Conservation (phyloP, 2,797 vertebrate species). For the Kryptolebias ocellatus region DNA sequence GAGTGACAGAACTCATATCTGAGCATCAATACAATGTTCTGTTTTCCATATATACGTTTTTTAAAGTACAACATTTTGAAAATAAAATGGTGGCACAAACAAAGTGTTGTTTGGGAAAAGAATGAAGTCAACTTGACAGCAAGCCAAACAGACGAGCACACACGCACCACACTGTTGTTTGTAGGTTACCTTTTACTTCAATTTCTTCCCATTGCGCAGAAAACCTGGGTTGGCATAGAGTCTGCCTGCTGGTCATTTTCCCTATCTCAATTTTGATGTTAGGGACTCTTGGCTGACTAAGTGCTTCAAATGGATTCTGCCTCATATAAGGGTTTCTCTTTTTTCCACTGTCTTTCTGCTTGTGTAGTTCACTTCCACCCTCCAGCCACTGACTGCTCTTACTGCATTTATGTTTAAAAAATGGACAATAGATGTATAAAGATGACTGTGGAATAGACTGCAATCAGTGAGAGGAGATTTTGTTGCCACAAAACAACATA, state of each 20-base stretch:
- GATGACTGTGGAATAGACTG: conserved; percentile 19
- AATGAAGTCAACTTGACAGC: conserved; percentile 39
- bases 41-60: not conserved
- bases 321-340: conserved; percentile 57
- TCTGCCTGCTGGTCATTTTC: conserved; percentile 64
- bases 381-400: conserved; percentile 24
- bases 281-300: conserved; percentile 68
- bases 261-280: conserved; percentile 55
- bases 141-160: conserved; percentile 26
- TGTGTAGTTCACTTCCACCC: conserved; percentile 2
- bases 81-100: conserved; percentile 24
- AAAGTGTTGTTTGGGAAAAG: conserved; percentile 21
- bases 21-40: not conserved
- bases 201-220: conserved; percentile 46
- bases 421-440: conserved; percentile 41
- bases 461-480: conserved; percentile 13
- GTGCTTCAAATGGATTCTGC: conserved; percentile 73
- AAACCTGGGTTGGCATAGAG: conserved; percentile 20
- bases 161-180: conserved; percentile 44
- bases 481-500: conserved; percentile 26
- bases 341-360: conserved; percentile 17
- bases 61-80: conserved; percentile 2
- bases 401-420: conserved; percentile 49
- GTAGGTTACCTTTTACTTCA: conserved; percentile 45
- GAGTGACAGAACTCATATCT: not conserved